Evolutionary conservation across 2,888 invertebrate genomes (phyloP).

Genomic region (Cartodere bifasciata): DNA sequence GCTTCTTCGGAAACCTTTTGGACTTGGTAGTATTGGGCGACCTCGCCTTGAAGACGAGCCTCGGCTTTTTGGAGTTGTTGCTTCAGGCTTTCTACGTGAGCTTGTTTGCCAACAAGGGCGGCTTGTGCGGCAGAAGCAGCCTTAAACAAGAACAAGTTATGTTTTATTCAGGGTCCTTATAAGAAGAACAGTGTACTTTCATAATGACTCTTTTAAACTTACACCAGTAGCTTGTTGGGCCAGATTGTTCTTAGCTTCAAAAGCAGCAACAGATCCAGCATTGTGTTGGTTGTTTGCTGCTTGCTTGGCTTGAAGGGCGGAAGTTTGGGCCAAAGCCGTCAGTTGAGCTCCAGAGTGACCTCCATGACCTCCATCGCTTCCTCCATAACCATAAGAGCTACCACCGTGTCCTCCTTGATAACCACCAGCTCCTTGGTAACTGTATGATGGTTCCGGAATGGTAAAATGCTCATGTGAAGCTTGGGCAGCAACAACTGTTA

Average conservation of each 20-base stretch:
- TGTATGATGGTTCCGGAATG: too few species aligned
- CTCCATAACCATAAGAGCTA: conserved; percentile 31
- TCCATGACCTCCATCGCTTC: too few species aligned
- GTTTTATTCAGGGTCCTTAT: neutral
- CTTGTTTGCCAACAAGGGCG: conserved; percentile 48
- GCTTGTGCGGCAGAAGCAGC: conserved; percentile 50
- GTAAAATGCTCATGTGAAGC: too few species aligned
- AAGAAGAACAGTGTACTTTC: neutral
- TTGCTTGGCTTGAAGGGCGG: conserved; percentile 58
- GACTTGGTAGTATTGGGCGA: conserved; percentile 55
- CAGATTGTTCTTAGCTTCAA: conserved; percentile 56
- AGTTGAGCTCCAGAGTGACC: conserved; percentile 55
- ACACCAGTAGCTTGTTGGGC: conserved; percentile 51
- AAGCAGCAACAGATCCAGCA: conserved; percentile 62
- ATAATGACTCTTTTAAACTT: too few species aligned
- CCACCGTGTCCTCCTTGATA: conserved; percentile 9
- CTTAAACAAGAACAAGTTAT: conserved; percentile 28
- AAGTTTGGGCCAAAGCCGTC: conserved; percentile 50
- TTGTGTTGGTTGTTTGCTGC: conserved; percentile 54
- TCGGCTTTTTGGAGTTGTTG: conserved; percentile 56
- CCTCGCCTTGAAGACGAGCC: conserved; percentile 49
- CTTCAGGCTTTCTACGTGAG: conserved; percentile 38
- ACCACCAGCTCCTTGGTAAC: too few species aligned
- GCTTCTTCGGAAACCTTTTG: conserved; percentile 54
- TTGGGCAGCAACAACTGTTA: too few species aligned